A percentile compares a stretch with the other conserved stretches of the same genome.
Conservation (phyloP, 1,140 invertebrate species). For the Trichogramma pretiosum region DNA sequence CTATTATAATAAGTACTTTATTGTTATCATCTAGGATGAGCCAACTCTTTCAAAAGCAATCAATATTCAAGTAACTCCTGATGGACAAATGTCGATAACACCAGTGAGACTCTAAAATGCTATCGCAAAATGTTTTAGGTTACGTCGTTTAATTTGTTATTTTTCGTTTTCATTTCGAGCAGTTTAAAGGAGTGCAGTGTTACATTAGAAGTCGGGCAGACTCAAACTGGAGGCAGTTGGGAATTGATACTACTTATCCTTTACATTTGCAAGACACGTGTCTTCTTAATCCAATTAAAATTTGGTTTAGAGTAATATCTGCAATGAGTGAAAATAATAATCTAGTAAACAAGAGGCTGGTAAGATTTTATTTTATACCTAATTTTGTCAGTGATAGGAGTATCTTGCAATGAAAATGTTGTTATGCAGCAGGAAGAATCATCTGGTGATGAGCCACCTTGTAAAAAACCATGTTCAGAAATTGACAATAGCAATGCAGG, state of each 20-base stretch:
- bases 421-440: constrained; percentile 18
- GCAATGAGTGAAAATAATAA: constrained; percentile 16
- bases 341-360: constrained; percentile 19
- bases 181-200: constrained; percentile 23
- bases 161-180: too few species aligned
- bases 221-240: constrained; percentile 19
- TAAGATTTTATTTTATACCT: constrained; percentile 17
- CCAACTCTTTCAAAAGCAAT: constrained; percentile 19
- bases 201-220: constrained; percentile 23
- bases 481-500: too few species aligned
- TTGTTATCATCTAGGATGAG: too few species aligned
- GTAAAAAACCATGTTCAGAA: constrained; percentile 20
- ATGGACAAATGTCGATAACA: constrained; percentile 25
- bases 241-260: constrained; percentile 15
- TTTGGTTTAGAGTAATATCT: constrained; percentile 27
- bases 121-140: too few species aligned
- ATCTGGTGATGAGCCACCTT: constrained; percentile 7
- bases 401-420: background rate
- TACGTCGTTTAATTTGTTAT: too few species aligned
- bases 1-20: too few species aligned
- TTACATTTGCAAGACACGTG: constrained; percentile 25
- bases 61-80: constrained; percentile 21
- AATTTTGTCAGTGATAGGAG: background rate
- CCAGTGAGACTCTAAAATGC: constrained; percentile 25
- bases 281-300: constrained; percentile 22